A percentile compares a stretch with the other conserved stretches of the same genome.
Evolutionary conservation across 2,888 invertebrate species (phyloP).

Genomic region (Clusia tigrina): DNA sequence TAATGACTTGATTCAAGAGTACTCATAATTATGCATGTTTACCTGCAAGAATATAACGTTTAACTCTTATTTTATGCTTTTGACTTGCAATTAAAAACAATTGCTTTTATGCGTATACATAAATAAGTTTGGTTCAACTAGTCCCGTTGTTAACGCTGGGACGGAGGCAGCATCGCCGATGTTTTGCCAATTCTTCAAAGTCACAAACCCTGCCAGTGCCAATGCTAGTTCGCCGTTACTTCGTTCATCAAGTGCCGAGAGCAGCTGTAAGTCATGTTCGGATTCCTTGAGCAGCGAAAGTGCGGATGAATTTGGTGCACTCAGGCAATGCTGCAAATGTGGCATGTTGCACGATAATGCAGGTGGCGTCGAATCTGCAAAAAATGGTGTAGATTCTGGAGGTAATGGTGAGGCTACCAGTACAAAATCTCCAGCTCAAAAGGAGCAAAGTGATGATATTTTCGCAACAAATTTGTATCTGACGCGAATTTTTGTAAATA

Average conservation of each 20-base stretch:
- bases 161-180: background rate
- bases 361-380: constrained; percentile 18
- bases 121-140: constrained; percentile 22
- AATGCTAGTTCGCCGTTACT: background rate
- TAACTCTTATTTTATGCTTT: no score
- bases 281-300: constrained; percentile 33
- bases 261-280: constrained; percentile 36
- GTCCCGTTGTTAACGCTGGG: constrained; percentile 32
- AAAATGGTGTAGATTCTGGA: constrained; percentile 23
- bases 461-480: constrained; percentile 56
- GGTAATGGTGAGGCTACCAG: constrained; percentile 4
- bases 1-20: no score
- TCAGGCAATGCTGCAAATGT: constrained; percentile 28
- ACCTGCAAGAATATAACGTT: no score
- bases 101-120: no score
- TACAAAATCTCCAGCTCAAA: constrained; percentile 23
- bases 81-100: no score
- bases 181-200: background rate
- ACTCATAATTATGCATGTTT: no score
- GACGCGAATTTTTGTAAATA: constrained; percentile 53
- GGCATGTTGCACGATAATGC: constrained; percentile 21
- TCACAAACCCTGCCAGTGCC: background rate
- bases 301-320: constrained; percentile 20
- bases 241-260: constrained; percentile 32
- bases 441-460: constrained; percentile 49